phyloP scores from a whole-genome alignment of 2,113 vertebrate genomes.

The Brachypteracias leptosomus region DNA sequence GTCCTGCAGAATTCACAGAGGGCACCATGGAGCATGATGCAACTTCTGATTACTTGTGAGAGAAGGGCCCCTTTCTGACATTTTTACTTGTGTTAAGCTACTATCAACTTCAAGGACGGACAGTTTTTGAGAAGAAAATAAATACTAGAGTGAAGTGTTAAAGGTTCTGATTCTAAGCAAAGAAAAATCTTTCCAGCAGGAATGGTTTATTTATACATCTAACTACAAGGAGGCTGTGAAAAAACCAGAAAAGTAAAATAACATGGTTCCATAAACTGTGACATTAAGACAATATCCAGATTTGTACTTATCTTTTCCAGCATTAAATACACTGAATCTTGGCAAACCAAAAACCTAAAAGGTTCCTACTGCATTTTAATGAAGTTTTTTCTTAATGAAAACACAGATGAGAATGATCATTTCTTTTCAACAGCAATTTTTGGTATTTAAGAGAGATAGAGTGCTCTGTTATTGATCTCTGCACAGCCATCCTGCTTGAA shows the following conservation, averaged over 20 bases:
- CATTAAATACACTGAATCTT: not conserved
- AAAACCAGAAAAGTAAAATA: not conserved
- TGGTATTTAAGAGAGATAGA: slow-evolving; percentile 63
- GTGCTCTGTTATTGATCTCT: slow-evolving; percentile 60
- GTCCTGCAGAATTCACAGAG: slow-evolving; percentile 21
- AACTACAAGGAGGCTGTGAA: not conserved
- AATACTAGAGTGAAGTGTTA: not conserved
- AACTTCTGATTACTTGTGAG: not conserved
- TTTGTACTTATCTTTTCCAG: not conserved
- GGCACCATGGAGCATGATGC: not conserved
- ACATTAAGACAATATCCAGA: not conserved
- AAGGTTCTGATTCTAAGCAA: not conserved
- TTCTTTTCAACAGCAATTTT: slow-evolving; percentile 37
- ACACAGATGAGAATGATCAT: not conserved
- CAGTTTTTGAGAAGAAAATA: not conserved
- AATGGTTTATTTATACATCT: not conserved
- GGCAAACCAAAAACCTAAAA: not conserved
- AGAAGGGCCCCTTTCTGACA: not conserved
- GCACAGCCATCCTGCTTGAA: slow-evolving; percentile 60
- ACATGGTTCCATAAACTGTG: not conserved
- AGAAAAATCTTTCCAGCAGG: not conserved
- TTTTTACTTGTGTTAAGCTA: not conserved
- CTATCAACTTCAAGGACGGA: not conserved
- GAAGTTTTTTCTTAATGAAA: not conserved
- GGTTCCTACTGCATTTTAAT: not conserved